These are phyloP conservation scores for Amphiprion percula DNA, from an alignment of 2,113 vertebrate species.

Conservation along the genomic window DNA sequence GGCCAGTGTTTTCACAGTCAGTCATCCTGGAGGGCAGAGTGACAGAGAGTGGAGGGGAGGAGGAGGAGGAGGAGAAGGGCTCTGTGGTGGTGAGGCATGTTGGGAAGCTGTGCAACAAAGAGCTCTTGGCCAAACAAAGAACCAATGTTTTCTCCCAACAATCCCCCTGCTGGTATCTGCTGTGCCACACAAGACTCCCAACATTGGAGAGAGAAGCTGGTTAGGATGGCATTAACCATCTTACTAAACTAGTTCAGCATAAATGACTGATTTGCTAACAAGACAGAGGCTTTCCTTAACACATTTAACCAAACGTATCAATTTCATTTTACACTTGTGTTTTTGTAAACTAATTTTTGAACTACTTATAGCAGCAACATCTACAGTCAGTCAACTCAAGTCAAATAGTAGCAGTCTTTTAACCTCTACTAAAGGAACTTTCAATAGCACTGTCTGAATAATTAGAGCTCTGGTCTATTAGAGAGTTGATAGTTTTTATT, in stretches of 20 bases:
- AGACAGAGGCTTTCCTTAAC: background rate
- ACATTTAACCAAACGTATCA: background rate
- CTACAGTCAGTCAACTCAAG: background rate
- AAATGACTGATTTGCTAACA: background rate
- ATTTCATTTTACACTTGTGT: background rate
- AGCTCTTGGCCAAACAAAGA: constrained; percentile 66
- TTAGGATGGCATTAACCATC: constrained; percentile 1
- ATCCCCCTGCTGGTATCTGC: constrained; percentile 53
- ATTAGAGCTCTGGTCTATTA: constrained; percentile 18
- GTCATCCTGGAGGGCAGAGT: constrained; percentile 40
- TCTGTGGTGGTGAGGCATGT: constrained; percentile 58
- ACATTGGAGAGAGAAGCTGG: constrained; percentile 22
- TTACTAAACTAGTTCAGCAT: background rate
- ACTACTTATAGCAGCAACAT: background rate
- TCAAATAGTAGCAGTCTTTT: background rate
- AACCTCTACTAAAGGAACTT: background rate
- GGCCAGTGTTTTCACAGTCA: constrained; percentile 64
- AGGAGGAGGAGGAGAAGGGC: constrained; percentile 20
- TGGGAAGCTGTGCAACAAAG: constrained; percentile 67
- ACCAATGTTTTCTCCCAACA: constrained; percentile 55
- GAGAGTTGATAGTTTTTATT: constrained; percentile 79
- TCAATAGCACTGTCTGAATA: background rate
- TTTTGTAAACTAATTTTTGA: background rate
- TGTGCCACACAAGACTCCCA: constrained; percentile 50
- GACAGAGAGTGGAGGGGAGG: constrained; percentile 6